These are phyloP conservation scores for Drosophila chauvacae DNA, from an alignment of 1,140 invertebrate species.

Conservation along the genomic window DNA sequence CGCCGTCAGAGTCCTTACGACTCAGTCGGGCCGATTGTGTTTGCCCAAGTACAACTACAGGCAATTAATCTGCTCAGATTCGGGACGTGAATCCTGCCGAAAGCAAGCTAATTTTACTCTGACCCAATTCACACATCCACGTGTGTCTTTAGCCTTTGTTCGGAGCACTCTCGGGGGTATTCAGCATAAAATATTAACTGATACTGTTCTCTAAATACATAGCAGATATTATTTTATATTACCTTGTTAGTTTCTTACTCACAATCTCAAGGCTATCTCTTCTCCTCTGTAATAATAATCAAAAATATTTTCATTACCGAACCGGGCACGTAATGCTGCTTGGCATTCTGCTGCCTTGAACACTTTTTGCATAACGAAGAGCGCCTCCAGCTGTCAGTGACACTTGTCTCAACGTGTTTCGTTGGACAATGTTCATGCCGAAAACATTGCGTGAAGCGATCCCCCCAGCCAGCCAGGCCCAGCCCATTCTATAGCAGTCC, in stretches of 20 bases:
- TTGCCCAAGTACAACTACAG: constrained; percentile 15
- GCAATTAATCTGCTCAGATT: constrained; percentile 12
- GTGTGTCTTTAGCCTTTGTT: background rate
- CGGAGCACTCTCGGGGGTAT: too few species aligned
- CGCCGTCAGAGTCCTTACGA: constrained; percentile 29
- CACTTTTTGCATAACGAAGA: constrained; percentile 39
- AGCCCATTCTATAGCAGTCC: background rate
- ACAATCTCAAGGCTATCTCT: background rate
- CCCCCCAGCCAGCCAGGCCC: background rate
- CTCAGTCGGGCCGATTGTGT: constrained; percentile 13
- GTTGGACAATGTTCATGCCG: constrained; percentile 30
- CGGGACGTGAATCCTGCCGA: background rate
- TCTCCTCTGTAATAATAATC: background rate
- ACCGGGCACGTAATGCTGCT: constrained; percentile 13
- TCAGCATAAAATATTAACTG: background rate
- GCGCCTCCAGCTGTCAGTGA: constrained; percentile 41
- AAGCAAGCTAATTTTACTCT: background rate
- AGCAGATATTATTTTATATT: background rate
- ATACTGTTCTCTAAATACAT: background rate
- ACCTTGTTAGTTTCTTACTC: background rate
- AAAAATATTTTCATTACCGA: background rate
- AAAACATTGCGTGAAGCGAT: constrained; percentile 5
- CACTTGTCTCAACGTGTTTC: constrained; percentile 44
- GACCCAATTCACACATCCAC: constrained; percentile 4
- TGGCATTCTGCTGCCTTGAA: constrained; percentile 3